Base-by-base conservation (phyloP, 2,797 vertebrate species). In the Nannoperca australis region DNA sequence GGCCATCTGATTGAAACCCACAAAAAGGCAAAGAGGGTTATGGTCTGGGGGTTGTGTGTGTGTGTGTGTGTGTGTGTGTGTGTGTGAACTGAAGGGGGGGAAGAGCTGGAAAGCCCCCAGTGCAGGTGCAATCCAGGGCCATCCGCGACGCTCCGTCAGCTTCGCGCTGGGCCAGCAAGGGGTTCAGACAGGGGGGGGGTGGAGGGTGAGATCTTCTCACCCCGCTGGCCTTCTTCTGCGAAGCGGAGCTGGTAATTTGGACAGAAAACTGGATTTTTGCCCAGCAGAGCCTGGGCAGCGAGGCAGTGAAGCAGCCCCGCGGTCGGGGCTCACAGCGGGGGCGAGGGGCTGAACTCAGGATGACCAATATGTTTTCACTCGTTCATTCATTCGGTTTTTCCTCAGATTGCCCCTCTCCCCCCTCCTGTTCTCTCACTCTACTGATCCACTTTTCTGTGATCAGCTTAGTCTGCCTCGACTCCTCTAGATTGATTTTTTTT, bases 101-200 rank as follows among this genome's bases (percentile, higher is more conserved):
- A 8, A 51, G 66, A 22, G 66, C 55, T 85, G 85, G 83, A 83
- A 88, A 87, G 70, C 84, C 87, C 82, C 84, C 59, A 13, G 73
- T 70, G 89, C 92, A 94, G 93, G 95, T 95, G 94, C 94, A 95
- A 82, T 76, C 91, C 83, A 77, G 89, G 95, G 94, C 93, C 94
- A 95, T 90, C 93, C 92, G 95, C 84, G 91, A 90, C 92, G 94
- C 93, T 95, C 93, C 70, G 85, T 89, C 94, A 91, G 93, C 94
- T 95, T 80, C 70, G 81, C 74, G 80, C 81, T 42, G 59, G 87
- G 88, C 90, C 83, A 80, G 78, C 56, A 56, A 88, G 89, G 88
- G 83, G 88, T 76, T 90, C 78, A 88, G 89, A 83, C 80, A 4
- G 64, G 82, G 76, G 82, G 76, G 36, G 68, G 84, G 75, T 0